Base-by-base conservation (phyloP, 2,888 invertebrate species). In the Netelia inedita region DNA sequence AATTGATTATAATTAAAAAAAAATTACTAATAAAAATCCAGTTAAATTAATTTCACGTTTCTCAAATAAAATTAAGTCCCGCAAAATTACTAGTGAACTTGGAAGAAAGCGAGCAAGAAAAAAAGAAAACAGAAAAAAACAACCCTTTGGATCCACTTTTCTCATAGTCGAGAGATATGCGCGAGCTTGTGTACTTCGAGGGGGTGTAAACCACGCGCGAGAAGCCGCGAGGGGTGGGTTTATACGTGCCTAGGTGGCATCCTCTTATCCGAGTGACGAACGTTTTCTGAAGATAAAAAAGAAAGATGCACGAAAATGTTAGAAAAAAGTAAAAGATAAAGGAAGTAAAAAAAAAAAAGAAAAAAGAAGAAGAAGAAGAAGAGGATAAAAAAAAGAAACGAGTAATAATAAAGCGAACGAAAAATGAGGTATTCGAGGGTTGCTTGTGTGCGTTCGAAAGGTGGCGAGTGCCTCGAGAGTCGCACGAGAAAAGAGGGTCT, bases 161-260 rank as follows among this genome's bases (percentile, higher is more conserved):
- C 43, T 10, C 41, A 1, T 63, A 41, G 28, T 55, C 2, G n/a
- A 46, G 46, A 41, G 14, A 68, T 43, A 74, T 80, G 68, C 79
- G 71, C 71, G 79, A 75, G 71, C 23, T 53, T 78, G 41, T 57
- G 46, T 57, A 79, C 72, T 46, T 59, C 10, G 23, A 53, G 23
- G 41, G 28, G 11, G 14, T 66, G 57, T 19, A 65, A 65, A 19
- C 65, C n/a, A 66, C 16, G 43, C 21, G 9, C 23, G 43, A 23
- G 41, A 28, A 41, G 59, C 23, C 23, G 75, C 57, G 57, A 75
- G 23, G 66, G 57, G 53, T 75, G 75, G 69, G 79, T 72, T 14
- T 23, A 83, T 80, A 83, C 83, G 83, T 83, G 83, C 83, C 53
- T 83, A 83, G 83, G 83, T 83, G 83, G 83, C 83, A 59, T 71